phyloP scores from a whole-genome alignment of 1,140 invertebrate species.

The Bombus consobrinus region DNA sequence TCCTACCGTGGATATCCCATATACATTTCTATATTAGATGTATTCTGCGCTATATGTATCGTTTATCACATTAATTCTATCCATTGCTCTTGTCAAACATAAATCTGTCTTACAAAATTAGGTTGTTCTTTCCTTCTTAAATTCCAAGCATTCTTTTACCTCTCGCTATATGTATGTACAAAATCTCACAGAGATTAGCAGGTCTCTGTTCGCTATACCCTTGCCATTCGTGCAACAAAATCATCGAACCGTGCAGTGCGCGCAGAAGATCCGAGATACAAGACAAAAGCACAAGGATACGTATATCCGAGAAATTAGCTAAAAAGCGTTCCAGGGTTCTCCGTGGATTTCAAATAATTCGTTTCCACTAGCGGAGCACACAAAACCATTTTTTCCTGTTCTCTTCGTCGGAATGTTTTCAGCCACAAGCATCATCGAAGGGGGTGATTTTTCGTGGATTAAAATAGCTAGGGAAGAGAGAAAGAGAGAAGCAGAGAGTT shows the following conservation, averaged over 20 bases:
- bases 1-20: too few relatives aligned
- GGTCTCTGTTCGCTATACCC: too few relatives aligned
- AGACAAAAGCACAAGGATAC: constrained; percentile 11
- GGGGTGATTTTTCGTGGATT: constrained; percentile 15
- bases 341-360: constrained; percentile 4
- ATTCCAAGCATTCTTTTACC: too few relatives aligned
- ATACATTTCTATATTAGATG: too few relatives aligned
- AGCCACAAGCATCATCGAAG: neutral
- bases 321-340: neutral
- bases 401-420: neutral
- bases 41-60: too few relatives aligned
- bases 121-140: too few relatives aligned
- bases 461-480: neutral
- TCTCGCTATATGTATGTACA: too few relatives aligned
- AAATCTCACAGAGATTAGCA: neutral
- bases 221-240: neutral
- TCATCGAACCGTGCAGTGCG: neutral
- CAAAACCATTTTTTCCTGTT: constrained; percentile 2
- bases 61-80: too few relatives aligned
- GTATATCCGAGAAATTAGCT: neutral
- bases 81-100: too few relatives aligned
- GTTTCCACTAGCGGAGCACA: neutral
- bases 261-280: neutral
- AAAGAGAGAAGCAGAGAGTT: neutral
- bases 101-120: too few relatives aligned